Evolutionary conservation across 2,113 vertebrate species (phyloP).

Genomic region (Ornithorhynchus anatinus): DNA sequence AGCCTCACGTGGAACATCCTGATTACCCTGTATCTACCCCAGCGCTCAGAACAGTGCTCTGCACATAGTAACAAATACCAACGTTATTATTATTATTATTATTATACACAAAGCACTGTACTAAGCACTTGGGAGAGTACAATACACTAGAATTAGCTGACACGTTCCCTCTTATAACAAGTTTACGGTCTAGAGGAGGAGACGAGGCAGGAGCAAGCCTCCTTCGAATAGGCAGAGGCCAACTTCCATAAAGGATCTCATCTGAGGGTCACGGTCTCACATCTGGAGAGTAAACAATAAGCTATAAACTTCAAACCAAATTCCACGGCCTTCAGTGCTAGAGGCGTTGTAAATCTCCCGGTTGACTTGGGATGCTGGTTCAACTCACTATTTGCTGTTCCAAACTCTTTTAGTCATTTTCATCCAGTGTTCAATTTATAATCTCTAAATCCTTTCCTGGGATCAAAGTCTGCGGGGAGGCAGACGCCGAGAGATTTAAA

Average conservation of each 20-base stretch:
- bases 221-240: not conserved
- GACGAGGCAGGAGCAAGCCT: too few species aligned
- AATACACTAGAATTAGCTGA: too few species aligned
- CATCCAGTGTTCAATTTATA: constrained; percentile 68
- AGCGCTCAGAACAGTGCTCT: too few species aligned
- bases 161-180: too few species aligned
- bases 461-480: constrained; percentile 54
- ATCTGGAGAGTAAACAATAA: constrained; percentile 31
- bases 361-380: constrained; percentile 48
- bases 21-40: too few species aligned
- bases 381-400: constrained; percentile 66
- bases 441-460: constrained; percentile 60
- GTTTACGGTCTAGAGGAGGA: too few species aligned
- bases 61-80: too few species aligned
- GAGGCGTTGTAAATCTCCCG: constrained; percentile 51
- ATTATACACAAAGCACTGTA: too few species aligned
- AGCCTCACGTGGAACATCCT: too few species aligned
- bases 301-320: constrained; percentile 51
- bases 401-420: constrained; percentile 47
- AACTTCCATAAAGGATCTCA: constrained; percentile 13
- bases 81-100: too few species aligned
- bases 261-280: constrained; percentile 22
- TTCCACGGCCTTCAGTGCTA: constrained; percentile 30
- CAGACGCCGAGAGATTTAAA: constrained; percentile 56
- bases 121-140: too few species aligned